A percentile compares a stretch with the other conserved stretches of the same genome.
Conservation (phyloP, 2,113 vertebrate genomes). For the Phainopepla nitens region DNA sequence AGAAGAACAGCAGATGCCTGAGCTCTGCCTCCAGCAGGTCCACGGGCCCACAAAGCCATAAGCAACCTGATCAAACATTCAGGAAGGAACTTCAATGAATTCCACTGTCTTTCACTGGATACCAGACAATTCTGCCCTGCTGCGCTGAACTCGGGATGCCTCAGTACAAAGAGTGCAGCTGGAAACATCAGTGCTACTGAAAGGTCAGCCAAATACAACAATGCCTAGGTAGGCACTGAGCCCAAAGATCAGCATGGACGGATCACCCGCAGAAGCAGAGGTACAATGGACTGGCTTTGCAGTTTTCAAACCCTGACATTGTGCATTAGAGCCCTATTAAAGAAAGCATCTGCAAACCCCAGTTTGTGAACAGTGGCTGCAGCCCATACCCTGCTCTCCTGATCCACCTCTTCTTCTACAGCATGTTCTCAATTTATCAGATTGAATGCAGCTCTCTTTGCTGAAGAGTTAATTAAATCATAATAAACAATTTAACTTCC, state of each 20-base stretch:
- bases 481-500: background rate
- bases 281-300: constrained; percentile 14
- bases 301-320: constrained; percentile 24
- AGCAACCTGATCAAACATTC: background rate
- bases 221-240: background rate
- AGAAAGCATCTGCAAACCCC: background rate
- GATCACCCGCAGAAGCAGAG: constrained; percentile 1
- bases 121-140: background rate
- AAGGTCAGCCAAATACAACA: constrained; percentile 44
- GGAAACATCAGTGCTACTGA: constrained; percentile 8
- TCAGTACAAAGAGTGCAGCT: background rate
- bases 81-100: background rate
- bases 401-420: background rate
- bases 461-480: background rate
- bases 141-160: background rate
- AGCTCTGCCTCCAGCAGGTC: background rate
- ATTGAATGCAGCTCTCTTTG: background rate
- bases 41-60: background rate
- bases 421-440: background rate
- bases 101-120: background rate
- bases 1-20: background rate
- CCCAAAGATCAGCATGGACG: background rate
- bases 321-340: background rate
- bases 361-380: background rate
- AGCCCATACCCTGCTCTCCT: background rate